phyloP scores from a whole-genome alignment of 1,140 invertebrate genomes.

The Solenopsis fugax region DNA sequence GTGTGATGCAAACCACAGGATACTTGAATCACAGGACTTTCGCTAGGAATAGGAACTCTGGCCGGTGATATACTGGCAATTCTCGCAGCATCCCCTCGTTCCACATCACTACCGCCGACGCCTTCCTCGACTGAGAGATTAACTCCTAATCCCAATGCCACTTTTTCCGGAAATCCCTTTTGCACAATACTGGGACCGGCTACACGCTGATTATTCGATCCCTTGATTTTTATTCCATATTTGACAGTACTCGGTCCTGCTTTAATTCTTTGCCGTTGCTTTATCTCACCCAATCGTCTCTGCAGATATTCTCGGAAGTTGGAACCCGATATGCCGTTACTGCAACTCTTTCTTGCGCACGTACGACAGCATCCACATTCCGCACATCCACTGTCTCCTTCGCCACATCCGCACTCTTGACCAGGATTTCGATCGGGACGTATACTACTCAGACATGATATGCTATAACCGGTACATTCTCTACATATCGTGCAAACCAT shows the following conservation, averaged over 20 bases:
- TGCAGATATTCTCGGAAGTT: conserved; percentile 88
- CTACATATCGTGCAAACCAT: conserved; percentile 96
- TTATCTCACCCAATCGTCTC: conserved; percentile 87
- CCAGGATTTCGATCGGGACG: conserved; percentile 94
- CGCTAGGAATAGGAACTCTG: conserved; percentile 89
- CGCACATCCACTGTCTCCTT: conserved; percentile 97
- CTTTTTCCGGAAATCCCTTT: conserved; percentile 77
- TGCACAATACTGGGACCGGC: conserved; percentile 79
- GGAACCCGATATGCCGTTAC: conserved; percentile 87
- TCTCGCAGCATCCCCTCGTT: conserved; percentile 88
- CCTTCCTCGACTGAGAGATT: conserved; percentile 85
- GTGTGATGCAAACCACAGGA: conserved; percentile 97
- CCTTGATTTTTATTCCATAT: conserved; percentile 84
- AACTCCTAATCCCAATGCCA: conserved; percentile 71
- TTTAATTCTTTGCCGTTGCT: conserved; percentile 87
- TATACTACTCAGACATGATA: conserved; percentile 93
- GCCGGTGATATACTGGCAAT: conserved; percentile 93
- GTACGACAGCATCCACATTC: conserved; percentile 96
- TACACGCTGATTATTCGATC: conserved; percentile 81
- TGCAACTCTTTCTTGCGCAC: conserved; percentile 92
- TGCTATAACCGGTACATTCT: conserved; percentile 97
- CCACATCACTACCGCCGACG: conserved; percentile 88
- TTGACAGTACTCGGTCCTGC: conserved; percentile 82
- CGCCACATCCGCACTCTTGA: conserved; percentile 97
- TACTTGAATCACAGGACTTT: conserved; percentile 92